Evolutionary conservation across 2,113 vertebrate genomes (phyloP).

Genomic region (Chiloscyllium plagiosum): DNA sequence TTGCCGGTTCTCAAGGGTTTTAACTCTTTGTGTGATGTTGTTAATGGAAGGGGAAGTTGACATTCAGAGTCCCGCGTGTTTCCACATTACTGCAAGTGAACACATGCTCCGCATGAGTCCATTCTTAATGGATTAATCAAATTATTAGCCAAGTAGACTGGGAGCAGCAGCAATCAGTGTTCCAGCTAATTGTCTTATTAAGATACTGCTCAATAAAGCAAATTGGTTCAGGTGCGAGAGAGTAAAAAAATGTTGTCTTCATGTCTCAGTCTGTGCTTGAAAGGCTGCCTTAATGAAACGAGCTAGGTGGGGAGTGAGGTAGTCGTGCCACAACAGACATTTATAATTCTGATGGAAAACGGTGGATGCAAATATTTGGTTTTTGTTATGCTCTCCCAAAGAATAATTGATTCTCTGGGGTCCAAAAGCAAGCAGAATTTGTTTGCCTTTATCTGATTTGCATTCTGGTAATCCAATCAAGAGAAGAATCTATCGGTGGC

Average conservation of each 20-base stretch:
- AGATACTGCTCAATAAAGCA: background rate
- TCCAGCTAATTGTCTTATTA: background rate
- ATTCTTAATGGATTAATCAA: background rate
- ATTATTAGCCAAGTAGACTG: background rate
- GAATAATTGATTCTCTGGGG: slow-evolving; percentile 34
- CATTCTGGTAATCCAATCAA: background rate
- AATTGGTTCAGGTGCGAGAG: background rate
- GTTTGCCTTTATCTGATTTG: slow-evolving; percentile 27
- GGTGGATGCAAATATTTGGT: background rate
- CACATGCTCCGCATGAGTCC: background rate
- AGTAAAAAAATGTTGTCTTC: background rate
- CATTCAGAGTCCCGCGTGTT: background rate
- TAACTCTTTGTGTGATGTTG: background rate
- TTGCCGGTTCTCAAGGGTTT: background rate
- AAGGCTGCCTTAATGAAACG: background rate
- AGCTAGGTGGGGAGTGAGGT: background rate
- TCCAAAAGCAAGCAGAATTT: slow-evolving; percentile 4
- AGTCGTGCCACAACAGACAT: background rate
- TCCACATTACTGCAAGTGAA: background rate
- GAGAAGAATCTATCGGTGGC: background rate
- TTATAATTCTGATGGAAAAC: background rate
- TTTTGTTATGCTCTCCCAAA: background rate
- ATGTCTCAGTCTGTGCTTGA: background rate
- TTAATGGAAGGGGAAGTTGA: background rate
- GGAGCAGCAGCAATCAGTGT: background rate